phyloP scores from a whole-genome alignment of 2,888 invertebrate genomes.

The Epinotia demarniana region DNA sequence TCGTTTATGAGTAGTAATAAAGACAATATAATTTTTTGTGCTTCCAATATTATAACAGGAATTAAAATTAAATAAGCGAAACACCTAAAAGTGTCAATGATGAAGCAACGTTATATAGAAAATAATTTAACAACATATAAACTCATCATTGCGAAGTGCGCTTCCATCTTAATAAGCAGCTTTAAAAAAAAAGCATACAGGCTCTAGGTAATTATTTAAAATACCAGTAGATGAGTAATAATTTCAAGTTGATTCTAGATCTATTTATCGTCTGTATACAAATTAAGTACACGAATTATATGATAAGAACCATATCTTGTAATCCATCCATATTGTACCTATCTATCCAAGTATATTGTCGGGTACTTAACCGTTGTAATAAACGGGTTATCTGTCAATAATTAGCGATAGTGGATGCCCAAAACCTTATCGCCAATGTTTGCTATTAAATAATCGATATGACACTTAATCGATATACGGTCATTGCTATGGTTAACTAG shows the following conservation, averaged over 20 bases:
- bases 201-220: neutral
- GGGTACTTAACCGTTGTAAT: conserved; percentile 72
- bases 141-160: too few species aligned
- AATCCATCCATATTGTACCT: conserved; percentile 71
- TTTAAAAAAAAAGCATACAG: neutral
- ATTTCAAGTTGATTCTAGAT: conserved; percentile 5
- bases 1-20: too few species aligned
- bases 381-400: conserved; percentile 79
- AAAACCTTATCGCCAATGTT: conserved; percentile 79
- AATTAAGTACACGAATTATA: conserved; percentile 42
- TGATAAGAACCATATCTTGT: conserved; percentile 49
- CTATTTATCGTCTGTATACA: conserved; percentile 21
- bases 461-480: conserved; percentile 72
- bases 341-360: conserved; percentile 59
- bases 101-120: too few species aligned
- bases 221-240: neutral
- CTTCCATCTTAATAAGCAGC: too few species aligned
- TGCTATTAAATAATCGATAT: conserved; percentile 84
- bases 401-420: conserved; percentile 79
- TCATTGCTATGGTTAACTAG: conserved; percentile 62
- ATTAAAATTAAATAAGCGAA: neutral
- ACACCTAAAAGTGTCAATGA: neutral
- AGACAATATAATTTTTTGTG: neutral
- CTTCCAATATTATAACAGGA: neutral
- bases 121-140: too few species aligned